Base-by-base conservation (phyloP, 2,888 invertebrate genomes). In the Conistra vaccinii region DNA sequence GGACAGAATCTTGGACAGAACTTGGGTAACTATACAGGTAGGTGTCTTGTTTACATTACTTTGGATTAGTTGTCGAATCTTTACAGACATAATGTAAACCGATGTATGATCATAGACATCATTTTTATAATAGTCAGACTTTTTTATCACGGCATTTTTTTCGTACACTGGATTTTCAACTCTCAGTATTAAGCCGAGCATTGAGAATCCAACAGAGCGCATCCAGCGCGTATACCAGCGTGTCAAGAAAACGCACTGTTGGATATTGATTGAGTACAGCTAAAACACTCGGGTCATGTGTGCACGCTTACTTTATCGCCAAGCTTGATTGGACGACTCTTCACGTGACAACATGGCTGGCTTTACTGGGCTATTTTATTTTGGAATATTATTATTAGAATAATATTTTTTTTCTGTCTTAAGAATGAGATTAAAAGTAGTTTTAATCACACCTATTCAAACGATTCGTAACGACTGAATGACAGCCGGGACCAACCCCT, bases 1-100 rank as follows among this genome's bases (percentile, higher is more conserved):
- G 91, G 92, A 20, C 95, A 95, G 89, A 95, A 94, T 87, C 87
- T 95, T 80, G 92, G 92, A 74, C 94, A 95, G 81, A 95, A 95
- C 81, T 89, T 95, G 85, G 94, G 95, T 93, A 80, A 84, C 69
- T 84, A 68, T 67, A 62, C 69, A 73, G 84, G 84, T 79, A 77
- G 7, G 14, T 5, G 39, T 42, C 42, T 32, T 10, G 57, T 32
- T 67, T 71, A 26, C 23, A 42, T 39, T 63, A 26, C 3, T 72
- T 71, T 62, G 1, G 10, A 45, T n/a, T 69, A 60, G 23, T 2
- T 35, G 6, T 9, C 3, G 2, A 14, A 57, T 29, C 1, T 48
- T 29, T 23, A 17, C 23, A 29, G 3, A 45, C 12, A 0, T 45
- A 2, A 68, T 23, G 26, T 26, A 1, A 6, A 42, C 17, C 29